A percentile compares a stretch with the other conserved stretches of the same genome.
phyloP scores from a whole-genome alignment of 2,113 vertebrate species.

The Laterallus jamaicensis region DNA sequence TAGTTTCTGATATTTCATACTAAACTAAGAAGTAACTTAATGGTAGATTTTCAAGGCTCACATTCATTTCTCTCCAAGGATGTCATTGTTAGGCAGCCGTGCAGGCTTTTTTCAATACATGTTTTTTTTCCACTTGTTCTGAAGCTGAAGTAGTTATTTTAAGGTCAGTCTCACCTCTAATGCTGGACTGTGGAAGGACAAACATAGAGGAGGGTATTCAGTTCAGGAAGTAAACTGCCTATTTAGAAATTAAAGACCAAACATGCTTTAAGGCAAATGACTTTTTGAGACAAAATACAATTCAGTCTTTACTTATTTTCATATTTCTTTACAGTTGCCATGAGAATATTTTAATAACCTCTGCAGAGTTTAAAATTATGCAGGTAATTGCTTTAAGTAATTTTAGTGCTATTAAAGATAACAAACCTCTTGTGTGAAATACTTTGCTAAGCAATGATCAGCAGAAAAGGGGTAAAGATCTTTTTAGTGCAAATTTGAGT shows the following conservation, averaged over 20 bases:
- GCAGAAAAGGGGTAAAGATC: slow-evolving; percentile 58
- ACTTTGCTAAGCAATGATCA: slow-evolving; percentile 71
- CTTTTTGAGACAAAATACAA: slow-evolving; percentile 44
- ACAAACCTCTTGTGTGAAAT: slow-evolving; percentile 72
- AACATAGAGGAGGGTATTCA: not conserved
- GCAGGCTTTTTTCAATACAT: not conserved
- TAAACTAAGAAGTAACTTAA: not conserved
- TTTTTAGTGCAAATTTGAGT: slow-evolving; percentile 58
- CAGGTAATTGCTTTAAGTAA: slow-evolving; percentile 77
- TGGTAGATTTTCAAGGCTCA: not conserved
- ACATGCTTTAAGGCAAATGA: slow-evolving; percentile 36
- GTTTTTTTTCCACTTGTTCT: not conserved
- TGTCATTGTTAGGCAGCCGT: not conserved
- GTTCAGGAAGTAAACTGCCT: slow-evolving; percentile 29
- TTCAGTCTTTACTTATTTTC: slow-evolving; percentile 70
- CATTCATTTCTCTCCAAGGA: not conserved
- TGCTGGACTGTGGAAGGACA: not conserved
- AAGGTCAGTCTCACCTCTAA: not conserved
- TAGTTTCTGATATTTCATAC: not conserved
- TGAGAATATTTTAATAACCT: slow-evolving; percentile 76
- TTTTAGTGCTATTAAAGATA: slow-evolving; percentile 76
- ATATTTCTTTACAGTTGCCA: slow-evolving; percentile 69
- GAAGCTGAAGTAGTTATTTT: not conserved
- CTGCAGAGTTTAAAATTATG: slow-evolving; percentile 67
- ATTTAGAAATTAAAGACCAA: slow-evolving; percentile 46